Base-by-base conservation (phyloP, 1,140 invertebrate genomes). In the Sinonovacula constricta region DNA sequence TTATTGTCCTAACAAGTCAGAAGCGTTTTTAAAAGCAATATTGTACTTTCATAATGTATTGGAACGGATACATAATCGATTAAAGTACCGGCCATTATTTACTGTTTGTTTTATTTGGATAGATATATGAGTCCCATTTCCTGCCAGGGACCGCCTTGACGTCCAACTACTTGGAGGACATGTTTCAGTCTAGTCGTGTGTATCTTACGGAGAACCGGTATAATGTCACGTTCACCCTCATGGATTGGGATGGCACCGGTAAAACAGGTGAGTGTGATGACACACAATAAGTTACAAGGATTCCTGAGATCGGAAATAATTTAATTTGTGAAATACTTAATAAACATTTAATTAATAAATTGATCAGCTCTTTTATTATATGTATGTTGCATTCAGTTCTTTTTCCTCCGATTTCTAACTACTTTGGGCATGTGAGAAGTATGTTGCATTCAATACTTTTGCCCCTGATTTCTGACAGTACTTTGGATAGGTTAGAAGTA, bases 111-210 rank as follows among this genome's bases (percentile, higher is more conserved):
- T 28, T 54, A 33, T 57, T 26, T 28, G 71, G 75, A 12, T 74
- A 89, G 88, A 63, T 88, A 39, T 88, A 76, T 45, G 53, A 79
- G 14, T 82, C 85, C n/a, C 88, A 89, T 59, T 69, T 84, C 0
- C 45, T 89, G 3, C 85, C 85, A 3, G 78, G 74, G 33, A 12
- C 81, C 77, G 22, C 82, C 56, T 57, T 75, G 69, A 24, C 63
- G 62, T 79, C 84, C 79, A 39, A 51, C 62, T 26, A 69, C 80
- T 18, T 84, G 68, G 60, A 82, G 62, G 3, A 76, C 69, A 54
- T 24, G 36, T 76, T 76, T 26, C 15, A n/a, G 5, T n/a, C 39
- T 2, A 76, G 72, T 36, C n/a, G 63, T 5, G 56, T 76, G 51
- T 76, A 56, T 33, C 24, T 57, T 12, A 36, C 80, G 15, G 67